phyloP scores from a whole-genome alignment of 2,888 invertebrate genomes.

The Tinea semifulvella region DNA sequence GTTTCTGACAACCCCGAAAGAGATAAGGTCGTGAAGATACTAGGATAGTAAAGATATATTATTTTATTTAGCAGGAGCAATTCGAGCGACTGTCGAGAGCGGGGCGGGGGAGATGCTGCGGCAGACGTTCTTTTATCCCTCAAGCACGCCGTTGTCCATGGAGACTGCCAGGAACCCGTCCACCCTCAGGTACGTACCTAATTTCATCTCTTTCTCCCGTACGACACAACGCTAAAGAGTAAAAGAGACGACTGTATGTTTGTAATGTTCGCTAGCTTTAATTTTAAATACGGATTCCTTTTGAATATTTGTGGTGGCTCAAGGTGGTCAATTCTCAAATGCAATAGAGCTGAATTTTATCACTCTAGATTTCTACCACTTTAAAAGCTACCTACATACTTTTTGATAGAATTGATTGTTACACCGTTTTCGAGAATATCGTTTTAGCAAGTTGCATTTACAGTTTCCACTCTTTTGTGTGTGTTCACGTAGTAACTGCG shows the following conservation, averaged over 20 bases:
- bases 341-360: too few relatives aligned
- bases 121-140: conserved; percentile 89
- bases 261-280: conserved; percentile 1
- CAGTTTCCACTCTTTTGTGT: too few relatives aligned
- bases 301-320: conserved; percentile 21
- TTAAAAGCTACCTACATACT: too few relatives aligned
- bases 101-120: conserved; percentile 69
- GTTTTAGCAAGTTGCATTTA: too few relatives aligned
- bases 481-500: too few relatives aligned
- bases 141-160: conserved; percentile 88
- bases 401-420: too few relatives aligned
- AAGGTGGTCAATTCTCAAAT: too few relatives aligned
- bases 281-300: conserved; percentile 17
- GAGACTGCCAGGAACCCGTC: conserved; percentile 66
- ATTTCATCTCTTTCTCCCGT: conserved; percentile 27
- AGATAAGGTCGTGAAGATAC: too few relatives aligned
- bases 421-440: too few relatives aligned
- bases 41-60: too few relatives aligned
- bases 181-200: conserved; percentile 66
- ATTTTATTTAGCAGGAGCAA: conserved; percentile 37
- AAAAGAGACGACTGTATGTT: conserved; percentile 23
- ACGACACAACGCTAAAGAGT: conserved; percentile 18
- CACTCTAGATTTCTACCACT: too few relatives aligned
- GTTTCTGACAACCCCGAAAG: too few relatives aligned
- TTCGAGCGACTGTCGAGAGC: conserved; percentile 63